phyloP scores from a whole-genome alignment of 2,113 vertebrate species.

The Menura novaehollandiae region DNA sequence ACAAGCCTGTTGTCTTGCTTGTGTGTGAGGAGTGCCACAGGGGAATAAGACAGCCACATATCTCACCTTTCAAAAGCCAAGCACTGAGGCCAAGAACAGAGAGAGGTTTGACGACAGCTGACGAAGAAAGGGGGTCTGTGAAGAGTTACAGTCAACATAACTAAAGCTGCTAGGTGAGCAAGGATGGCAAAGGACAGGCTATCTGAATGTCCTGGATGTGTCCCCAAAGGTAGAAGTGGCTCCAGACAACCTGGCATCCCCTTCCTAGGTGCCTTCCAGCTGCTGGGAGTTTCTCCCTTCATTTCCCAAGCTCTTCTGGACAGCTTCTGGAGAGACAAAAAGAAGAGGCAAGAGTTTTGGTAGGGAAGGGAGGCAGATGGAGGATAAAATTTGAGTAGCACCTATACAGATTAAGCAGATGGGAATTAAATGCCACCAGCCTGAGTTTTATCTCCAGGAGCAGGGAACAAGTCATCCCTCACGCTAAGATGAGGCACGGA shows the following conservation, averaged over 20 bases:
- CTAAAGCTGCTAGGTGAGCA: neutral
- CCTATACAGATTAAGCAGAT: neutral
- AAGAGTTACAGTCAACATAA: neutral
- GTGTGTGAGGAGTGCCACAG: neutral
- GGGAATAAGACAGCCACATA: neutral
- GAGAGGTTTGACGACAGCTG: neutral
- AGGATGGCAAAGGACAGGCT: neutral
- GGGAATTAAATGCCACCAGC: neutral
- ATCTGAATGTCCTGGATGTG: neutral
- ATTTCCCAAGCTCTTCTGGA: neutral
- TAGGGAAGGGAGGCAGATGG: neutral
- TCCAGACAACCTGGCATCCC: neutral
- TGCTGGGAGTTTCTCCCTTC: neutral
- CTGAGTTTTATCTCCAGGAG: neutral
- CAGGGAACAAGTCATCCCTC: neutral
- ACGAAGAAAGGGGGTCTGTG: neutral
- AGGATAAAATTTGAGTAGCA: neutral
- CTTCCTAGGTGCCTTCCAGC: neutral
- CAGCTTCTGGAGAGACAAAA: neutral
- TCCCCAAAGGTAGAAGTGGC: neutral
- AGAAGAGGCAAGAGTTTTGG: neutral
- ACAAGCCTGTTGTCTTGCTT: neutral
- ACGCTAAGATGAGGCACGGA: neutral
- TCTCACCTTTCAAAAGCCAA: neutral
- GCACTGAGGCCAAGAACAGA: neutral